Conservation (phyloP, 2,888 invertebrate species). For the Drosophila robusta region DNA sequence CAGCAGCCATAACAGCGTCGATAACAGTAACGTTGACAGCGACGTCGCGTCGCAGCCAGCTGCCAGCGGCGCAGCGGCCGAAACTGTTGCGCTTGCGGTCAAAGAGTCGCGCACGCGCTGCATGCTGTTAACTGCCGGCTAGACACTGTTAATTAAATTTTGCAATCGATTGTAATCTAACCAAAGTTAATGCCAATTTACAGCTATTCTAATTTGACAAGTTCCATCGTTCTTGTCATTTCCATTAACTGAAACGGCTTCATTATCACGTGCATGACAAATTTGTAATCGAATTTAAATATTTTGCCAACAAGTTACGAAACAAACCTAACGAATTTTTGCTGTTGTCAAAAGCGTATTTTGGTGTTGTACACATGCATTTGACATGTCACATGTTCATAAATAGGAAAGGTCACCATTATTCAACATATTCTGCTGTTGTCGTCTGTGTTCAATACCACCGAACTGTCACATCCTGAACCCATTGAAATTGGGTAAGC, state of each 20-base stretch:
- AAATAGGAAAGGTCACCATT: too few relatives aligned
- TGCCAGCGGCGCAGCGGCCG: conserved; percentile 1
- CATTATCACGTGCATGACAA: conserved; percentile 15
- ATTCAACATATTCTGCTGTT: too few relatives aligned
- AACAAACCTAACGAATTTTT: neutral
- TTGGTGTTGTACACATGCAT: neutral
- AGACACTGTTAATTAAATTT: conserved; percentile 14
- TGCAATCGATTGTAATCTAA: conserved; percentile 5
- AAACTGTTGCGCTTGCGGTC: conserved; percentile 10
- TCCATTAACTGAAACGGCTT: neutral
- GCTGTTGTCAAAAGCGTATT: neutral
- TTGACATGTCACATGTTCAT: neutral
- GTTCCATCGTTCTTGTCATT: conserved; percentile 8
- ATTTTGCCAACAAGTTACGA: neutral
- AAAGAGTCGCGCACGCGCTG: conserved; percentile 24
- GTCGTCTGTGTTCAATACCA: too few relatives aligned
- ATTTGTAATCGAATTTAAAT: conserved; percentile 6
- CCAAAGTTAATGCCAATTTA: conserved; percentile 6
- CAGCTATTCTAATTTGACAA: neutral
- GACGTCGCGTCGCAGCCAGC: conserved; percentile 1
- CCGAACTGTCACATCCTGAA: too few relatives aligned
- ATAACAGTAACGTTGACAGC: conserved; percentile 10
- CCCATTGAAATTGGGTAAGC: too few relatives aligned
- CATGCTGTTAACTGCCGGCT: conserved; percentile 24
- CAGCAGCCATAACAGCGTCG: conserved; percentile 11